A percentile compares a stretch with the other conserved stretches of the same genome.
Evolutionary conservation across 2,113 vertebrate species (phyloP).

Genomic region (Neolamprologus ventralis): DNA sequence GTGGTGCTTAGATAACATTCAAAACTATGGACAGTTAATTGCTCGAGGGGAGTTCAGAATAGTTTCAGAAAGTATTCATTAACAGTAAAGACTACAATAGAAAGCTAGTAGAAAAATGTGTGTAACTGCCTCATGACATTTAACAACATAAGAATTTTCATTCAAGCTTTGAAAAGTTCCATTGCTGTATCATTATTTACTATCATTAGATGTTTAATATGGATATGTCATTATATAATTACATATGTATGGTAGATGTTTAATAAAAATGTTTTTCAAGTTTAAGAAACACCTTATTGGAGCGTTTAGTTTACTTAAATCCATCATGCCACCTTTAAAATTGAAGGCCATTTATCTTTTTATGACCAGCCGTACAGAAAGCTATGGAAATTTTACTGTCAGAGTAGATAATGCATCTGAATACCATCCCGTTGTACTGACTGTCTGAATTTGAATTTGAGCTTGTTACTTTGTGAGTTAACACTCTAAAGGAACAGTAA

Average conservation of each 20-base stretch:
- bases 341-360: neutral
- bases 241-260: neutral
- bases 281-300: neutral
- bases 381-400: slow-evolving; percentile 2
- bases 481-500: neutral
- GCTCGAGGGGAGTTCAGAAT: neutral
- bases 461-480: neutral
- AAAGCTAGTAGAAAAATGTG: neutral
- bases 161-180: neutral
- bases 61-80: neutral
- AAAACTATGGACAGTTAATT: neutral
- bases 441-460: neutral
- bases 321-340: neutral
- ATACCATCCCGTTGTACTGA: neutral
- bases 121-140: neutral
- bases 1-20: neutral
- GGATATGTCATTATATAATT: neutral
- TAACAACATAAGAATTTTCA: neutral
- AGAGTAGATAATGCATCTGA: neutral
- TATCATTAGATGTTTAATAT: neutral
- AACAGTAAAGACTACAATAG: neutral
- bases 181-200: neutral
- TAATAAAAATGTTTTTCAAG: neutral
- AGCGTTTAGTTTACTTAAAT: neutral
- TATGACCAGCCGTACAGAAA: neutral